These are phyloP conservation scores for Leptinotarsa defecta DNA, from an alignment of 1,140 invertebrate genomes.

Conservation along the genomic window DNA sequence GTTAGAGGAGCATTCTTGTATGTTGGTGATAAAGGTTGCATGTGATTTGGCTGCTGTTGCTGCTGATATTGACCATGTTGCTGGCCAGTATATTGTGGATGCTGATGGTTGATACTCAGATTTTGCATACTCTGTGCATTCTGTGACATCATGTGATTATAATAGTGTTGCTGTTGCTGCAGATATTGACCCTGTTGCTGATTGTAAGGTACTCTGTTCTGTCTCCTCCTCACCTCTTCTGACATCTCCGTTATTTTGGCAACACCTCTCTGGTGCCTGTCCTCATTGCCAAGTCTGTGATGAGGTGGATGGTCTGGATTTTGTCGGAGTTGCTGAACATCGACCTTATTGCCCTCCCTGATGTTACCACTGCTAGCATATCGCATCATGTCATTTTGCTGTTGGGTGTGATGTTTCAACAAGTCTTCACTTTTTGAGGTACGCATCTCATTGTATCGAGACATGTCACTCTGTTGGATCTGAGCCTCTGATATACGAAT, in stretches of 20 bases:
- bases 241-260: constrained; percentile 83
- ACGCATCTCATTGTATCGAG: constrained; percentile 48
- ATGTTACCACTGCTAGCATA: constrained; percentile 55
- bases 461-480: constrained; percentile 39
- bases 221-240: constrained; percentile 76
- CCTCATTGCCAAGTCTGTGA: constrained; percentile 42
- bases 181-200: constrained; percentile 29
- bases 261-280: constrained; percentile 62
- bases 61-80: constrained; percentile 37
- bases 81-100: background rate
- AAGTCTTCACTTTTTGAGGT: constrained; percentile 52
- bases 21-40: constrained; percentile 50
- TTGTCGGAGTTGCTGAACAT: constrained; percentile 10
- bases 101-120: constrained; percentile 43
- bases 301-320: constrained; percentile 35
- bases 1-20: constrained; percentile 21
- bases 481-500: constrained; percentile 46
- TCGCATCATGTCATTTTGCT: constrained; percentile 49
- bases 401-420: constrained; percentile 46
- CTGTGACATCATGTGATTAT: constrained; percentile 46
- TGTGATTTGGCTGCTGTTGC: constrained; percentile 48
- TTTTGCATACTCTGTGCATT: constrained; percentile 54
- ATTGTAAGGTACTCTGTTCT: constrained; percentile 60
- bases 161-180: constrained; percentile 42
- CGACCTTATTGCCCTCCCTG: constrained; percentile 36